Conservation (phyloP, 2,113 vertebrate genomes). For the Amia ocellicauda region DNA sequence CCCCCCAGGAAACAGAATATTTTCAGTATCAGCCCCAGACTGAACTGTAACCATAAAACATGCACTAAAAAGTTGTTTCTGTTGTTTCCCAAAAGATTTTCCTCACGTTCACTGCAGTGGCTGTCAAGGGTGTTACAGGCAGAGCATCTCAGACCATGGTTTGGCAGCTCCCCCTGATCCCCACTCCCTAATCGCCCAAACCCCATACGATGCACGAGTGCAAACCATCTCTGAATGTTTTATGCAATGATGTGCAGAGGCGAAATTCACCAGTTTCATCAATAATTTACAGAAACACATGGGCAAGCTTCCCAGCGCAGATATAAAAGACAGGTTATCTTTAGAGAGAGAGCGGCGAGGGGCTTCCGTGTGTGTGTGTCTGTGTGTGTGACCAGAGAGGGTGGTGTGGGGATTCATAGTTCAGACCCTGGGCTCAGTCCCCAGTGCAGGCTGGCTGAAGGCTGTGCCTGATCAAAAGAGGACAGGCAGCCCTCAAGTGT, state of each 20-base stretch:
- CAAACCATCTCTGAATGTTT: constrained; percentile 3
- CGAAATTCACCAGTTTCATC: constrained; percentile 8
- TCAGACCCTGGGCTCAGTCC: not conserved
- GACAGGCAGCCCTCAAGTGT: no score
- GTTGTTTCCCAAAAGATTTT: no score
- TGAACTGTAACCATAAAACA: no score
- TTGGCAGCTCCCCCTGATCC: no score
- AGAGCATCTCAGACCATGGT: no score
- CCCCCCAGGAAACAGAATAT: no score
- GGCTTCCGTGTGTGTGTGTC: not conserved
- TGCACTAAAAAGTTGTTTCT: no score
- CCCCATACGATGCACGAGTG: no score
- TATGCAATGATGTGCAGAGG: constrained; percentile 11
- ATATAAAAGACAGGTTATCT: not conserved
- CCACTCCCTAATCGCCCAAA: no score
- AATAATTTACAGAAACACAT: constrained; percentile 20
- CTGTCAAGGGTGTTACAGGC: no score
- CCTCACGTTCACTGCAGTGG: no score
- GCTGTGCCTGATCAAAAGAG: not conserved
- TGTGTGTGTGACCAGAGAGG: not conserved
- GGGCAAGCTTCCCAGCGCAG: constrained; percentile 2
- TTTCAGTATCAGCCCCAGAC: no score
- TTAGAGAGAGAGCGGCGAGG: not conserved
- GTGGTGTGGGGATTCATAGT: not conserved
- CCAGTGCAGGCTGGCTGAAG: not conserved